A percentile compares a stretch with the other conserved stretches of the same genome.
These are phyloP conservation scores for Eremophila alpestris DNA, from an alignment of 2,797 vertebrate genomes.

Conservation along the genomic window DNA sequence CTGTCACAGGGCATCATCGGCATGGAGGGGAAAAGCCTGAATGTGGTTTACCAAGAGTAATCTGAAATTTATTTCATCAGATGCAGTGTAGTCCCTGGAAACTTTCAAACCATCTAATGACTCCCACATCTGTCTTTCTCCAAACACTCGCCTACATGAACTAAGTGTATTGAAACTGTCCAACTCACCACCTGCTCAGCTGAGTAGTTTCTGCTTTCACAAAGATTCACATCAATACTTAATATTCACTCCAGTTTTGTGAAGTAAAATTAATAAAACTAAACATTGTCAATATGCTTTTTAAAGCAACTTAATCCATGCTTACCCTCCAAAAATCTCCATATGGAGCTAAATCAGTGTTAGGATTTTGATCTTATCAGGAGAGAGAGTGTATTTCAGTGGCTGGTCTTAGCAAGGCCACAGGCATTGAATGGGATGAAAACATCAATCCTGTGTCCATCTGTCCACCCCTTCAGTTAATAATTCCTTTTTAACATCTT, in stretches of 20 bases:
- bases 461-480: not conserved
- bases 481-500: not conserved
- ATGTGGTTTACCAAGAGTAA: constrained; percentile 3
- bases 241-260: not conserved
- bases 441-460: not conserved
- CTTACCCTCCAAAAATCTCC: not conserved
- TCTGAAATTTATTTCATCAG: not conserved
- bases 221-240: not conserved
- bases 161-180: not conserved
- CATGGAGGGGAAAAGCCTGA: not conserved
- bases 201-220: not conserved
- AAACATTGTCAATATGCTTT: not conserved
- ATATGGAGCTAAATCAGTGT: not conserved
- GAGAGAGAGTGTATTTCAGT: not conserved
- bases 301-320: not conserved
- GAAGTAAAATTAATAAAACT: not conserved
- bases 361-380: not conserved
- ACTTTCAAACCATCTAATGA: not conserved
- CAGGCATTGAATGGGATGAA: not conserved
- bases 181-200: not conserved
- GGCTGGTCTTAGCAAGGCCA: not conserved
- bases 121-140: not conserved
- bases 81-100: not conserved
- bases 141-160: not conserved
- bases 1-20: not conserved